Evolutionary conservation across 1,140 invertebrate genomes (phyloP).

Genomic region (Bombus affinis): DNA sequence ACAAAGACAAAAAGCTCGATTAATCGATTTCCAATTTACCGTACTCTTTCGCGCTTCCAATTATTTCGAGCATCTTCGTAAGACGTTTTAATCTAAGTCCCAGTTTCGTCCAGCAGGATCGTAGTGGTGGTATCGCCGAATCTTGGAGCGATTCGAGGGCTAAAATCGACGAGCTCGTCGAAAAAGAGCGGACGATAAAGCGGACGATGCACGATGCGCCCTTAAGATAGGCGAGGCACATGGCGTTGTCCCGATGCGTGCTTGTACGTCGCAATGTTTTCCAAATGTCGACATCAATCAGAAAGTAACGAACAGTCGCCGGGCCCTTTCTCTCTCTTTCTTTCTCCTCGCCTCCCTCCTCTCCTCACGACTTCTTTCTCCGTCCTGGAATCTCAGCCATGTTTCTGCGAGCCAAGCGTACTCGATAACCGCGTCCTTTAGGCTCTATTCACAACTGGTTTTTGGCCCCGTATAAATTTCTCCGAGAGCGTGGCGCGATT

Average conservation of each 20-base stretch:
- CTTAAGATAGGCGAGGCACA: conserved; percentile 45
- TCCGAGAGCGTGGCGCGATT: background rate
- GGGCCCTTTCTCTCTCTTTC: conserved; percentile 34
- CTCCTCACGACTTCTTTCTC: conserved; percentile 1
- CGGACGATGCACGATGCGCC: conserved; percentile 26
- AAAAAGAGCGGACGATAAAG: conserved; percentile 27
- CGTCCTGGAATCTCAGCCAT: conserved; percentile 42
- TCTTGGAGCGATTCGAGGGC: background rate
- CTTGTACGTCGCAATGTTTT: conserved; percentile 62
- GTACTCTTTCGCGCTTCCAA: background rate
- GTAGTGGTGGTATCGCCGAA: background rate
- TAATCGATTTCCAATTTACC: background rate
- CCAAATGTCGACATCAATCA: conserved; percentile 71
- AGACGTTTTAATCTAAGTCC: conserved; percentile 2
- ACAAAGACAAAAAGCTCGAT: background rate
- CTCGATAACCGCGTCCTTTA: conserved; percentile 15
- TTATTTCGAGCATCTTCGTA: background rate
- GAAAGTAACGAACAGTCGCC: conserved; percentile 49
- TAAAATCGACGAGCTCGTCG: conserved; percentile 33
- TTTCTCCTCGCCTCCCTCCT: background rate
- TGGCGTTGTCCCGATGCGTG: conserved; percentile 41
- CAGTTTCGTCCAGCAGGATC: background rate
- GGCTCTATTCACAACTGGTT: conserved; percentile 41
- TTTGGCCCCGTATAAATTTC: conserved; percentile 24
- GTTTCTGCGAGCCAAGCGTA: conserved; percentile 1